Evolutionary conservation across 2,888 invertebrate species (phyloP).

Genomic region (Orchesellides sinensis): DNA sequence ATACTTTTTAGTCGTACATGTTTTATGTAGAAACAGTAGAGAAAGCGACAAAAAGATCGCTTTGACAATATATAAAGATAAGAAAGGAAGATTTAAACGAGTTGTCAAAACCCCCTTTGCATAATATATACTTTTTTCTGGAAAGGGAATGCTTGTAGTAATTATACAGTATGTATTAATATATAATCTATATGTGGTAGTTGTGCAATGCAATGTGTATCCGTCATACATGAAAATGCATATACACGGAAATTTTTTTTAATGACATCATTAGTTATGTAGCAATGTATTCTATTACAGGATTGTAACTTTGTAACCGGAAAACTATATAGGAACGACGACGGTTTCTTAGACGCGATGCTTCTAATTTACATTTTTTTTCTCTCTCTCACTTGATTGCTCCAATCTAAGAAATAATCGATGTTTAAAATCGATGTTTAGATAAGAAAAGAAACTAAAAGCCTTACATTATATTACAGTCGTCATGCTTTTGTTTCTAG

Average conservation of each 20-base stretch:
- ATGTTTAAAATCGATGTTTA: too few relatives aligned
- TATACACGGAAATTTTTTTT: too few relatives aligned
- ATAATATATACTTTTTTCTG: not conserved
- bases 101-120: not conserved
- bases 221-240: too few relatives aligned
- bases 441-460: constrained; percentile 17
- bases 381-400: constrained; percentile 14
- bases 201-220: too few relatives aligned
- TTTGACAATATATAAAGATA: not conserved
- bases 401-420: constrained; percentile 17
- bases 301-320: constrained; percentile 36
- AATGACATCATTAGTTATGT: not conserved
- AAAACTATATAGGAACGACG: constrained; percentile 9
- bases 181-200: not conserved
- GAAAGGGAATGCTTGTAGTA: not conserved
- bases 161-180: not conserved
- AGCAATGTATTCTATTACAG: not conserved
- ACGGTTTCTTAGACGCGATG: too few relatives aligned
- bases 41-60: too few relatives aligned
- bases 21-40: too few relatives aligned
- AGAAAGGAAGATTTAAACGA: not conserved
- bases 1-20: not conserved
- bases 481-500: constrained; percentile 41
- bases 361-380: constrained; percentile 2
- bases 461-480: constrained; percentile 30